These are phyloP conservation scores for Endomychus coccineus DNA, from an alignment of 2,888 invertebrate genomes.

Conservation along the genomic window DNA sequence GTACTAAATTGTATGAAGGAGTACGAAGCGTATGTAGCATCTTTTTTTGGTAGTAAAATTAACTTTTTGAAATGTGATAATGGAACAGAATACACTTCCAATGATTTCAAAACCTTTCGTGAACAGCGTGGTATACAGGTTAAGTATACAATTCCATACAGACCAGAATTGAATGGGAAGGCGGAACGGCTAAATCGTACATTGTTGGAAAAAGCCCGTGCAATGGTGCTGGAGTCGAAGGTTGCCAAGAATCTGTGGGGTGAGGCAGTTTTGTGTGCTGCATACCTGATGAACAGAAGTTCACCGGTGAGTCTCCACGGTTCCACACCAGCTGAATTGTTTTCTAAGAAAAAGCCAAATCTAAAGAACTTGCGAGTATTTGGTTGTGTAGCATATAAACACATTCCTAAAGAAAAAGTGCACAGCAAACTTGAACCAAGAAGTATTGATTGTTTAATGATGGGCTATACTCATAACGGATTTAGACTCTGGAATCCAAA, in stretches of 20 bases:
- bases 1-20: conserved; percentile 8
- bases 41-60: conserved; percentile 6
- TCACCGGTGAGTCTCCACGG: conserved; percentile 20
- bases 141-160: conserved; percentile 14
- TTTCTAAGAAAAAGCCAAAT: conserved; percentile 21
- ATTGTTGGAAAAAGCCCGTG: conserved; percentile 16
- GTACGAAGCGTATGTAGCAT: conserved; percentile 4
- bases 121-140: conserved; percentile 11
- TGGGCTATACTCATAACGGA: conserved; percentile 18
- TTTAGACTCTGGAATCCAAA: conserved; percentile 23
- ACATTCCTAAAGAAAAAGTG: conserved; percentile 18
- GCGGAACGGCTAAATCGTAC: conserved; percentile 17
- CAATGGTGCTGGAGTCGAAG: conserved; percentile 19
- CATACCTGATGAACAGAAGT: conserved; percentile 26
- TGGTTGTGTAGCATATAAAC: conserved; percentile 21
- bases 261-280: conserved; percentile 28
- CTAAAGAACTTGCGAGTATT: conserved; percentile 22
- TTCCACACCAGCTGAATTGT: conserved; percentile 20
- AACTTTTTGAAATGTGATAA: conserved; percentile 12
- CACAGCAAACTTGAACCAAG: conserved; percentile 22
- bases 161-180: conserved; percentile 17
- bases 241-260: conserved; percentile 34
- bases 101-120: conserved; percentile 10
- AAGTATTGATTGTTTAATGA: conserved; percentile 10
- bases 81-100: conserved; percentile 11